Evolutionary conservation across 2,113 vertebrate species (phyloP), one percentile per base, ranked within the genome.

Genomic region (Salvelinus fontinalis): DNA sequence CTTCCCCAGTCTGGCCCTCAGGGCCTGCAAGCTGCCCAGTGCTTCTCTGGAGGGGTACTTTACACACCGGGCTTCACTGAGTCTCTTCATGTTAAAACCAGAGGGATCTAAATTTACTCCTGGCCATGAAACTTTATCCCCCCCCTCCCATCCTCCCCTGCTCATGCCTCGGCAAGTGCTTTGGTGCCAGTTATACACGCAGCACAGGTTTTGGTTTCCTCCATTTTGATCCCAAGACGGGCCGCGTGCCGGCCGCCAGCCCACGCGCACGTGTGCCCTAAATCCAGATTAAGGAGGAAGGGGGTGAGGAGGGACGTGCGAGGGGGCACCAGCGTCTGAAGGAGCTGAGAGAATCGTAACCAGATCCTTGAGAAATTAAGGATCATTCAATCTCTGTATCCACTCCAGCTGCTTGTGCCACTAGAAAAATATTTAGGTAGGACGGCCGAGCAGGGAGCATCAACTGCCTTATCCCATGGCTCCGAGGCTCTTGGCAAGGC

Each of bases 31-130:
- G 62, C 68, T 67, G 51, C 59, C 59, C 59, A 65, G 24, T n/a
- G 74, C 64, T 49, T 54, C 74, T 79, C 72, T 71, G 69, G 54
- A 71, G 78, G 60, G 73, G 70, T 69, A 49, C 62, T 66, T 66
- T 74, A 73, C 73, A 71, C 72, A 44, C 39, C 39, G 9, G 39
- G 39, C 39, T 9, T 9, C 39, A 9, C 39, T 3, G 62, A 67
- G 80, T 72, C 57, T 71, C 70, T 74, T 72, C 66, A 70, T 82
- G 79, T 72, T 79, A 76, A 85, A 85, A 85, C 83, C 81, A 81
- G 79, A 66, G 76, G 7, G 84, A 84, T 80, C 86, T 89, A 89
- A 88, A 86, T 89, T 85, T 89, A 89, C 74, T 75, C 26, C 64
- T 70, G 71, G 44, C 76, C 73, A 78, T 85, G 88, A 88, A 88